Conservation (phyloP, 2,113 vertebrate genomes). For the Protobothrops flavoviridis region DNA sequence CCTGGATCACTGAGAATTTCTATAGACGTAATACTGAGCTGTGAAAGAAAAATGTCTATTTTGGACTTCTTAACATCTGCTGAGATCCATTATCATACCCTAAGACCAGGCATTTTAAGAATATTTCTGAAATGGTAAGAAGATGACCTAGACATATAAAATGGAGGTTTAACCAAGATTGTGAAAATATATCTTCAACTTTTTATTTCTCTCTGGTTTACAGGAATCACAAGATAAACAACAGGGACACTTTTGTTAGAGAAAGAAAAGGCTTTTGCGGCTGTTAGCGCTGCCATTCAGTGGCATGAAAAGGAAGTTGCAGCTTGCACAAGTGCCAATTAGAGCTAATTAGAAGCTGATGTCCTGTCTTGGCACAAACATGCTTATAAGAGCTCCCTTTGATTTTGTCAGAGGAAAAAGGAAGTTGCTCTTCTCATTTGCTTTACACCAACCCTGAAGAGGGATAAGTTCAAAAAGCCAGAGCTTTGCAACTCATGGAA, state of each 20-base stretch:
- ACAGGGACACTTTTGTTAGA: constrained; percentile 29
- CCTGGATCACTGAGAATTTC: too few relatives aligned
- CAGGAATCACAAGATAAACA: constrained; percentile 26
- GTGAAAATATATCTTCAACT: not conserved
- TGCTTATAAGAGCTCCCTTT: constrained; percentile 45
- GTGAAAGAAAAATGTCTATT: not conserved
- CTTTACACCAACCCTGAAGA: constrained; percentile 10
- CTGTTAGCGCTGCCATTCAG: constrained; percentile 37
- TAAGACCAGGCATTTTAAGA: not conserved
- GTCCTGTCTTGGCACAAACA: constrained; percentile 49
- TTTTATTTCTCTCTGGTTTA: not conserved
- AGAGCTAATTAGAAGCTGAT: constrained; percentile 53
- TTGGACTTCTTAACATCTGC: not conserved
- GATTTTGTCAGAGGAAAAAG: constrained; percentile 26
- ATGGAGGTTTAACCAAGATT: too few relatives aligned
- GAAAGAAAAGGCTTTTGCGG: constrained; percentile 28
- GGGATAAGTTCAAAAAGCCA: constrained; percentile 2
- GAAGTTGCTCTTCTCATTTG: constrained; percentile 25
- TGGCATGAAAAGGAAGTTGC: constrained; percentile 42
- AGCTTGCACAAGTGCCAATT: constrained; percentile 50
- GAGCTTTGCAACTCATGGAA: accelerated
- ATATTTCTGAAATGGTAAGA: not conserved
- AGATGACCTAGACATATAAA: not conserved
- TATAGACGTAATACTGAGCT: too few relatives aligned
- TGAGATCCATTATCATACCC: not conserved